Conservation (phyloP, 2,888 invertebrate genomes). For the Melinopterus prodromus region DNA sequence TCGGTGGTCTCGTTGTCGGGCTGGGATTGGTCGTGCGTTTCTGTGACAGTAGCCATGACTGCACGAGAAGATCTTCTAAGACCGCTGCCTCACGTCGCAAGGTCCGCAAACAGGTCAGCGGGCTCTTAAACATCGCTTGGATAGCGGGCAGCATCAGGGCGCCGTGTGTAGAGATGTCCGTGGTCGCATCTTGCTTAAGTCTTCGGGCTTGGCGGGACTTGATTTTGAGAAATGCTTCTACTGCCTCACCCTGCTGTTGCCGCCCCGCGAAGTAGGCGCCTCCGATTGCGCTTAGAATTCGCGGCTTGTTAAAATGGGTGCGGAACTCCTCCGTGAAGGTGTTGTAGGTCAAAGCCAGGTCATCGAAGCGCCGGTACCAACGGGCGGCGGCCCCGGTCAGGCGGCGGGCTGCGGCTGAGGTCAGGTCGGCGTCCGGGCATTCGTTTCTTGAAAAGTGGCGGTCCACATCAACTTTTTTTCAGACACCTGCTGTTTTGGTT, state of each 20-base stretch:
- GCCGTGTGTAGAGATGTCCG: not conserved
- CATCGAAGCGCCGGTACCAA: too few species aligned
- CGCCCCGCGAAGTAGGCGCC: too few species aligned
- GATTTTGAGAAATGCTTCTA: not conserved
- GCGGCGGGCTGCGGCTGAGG: too few species aligned
- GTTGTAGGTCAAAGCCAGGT: too few species aligned
- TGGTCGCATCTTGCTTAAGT: not conserved
- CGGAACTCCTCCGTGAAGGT: too few species aligned
- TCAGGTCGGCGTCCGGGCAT: too few species aligned
- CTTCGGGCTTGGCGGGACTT: not conserved
- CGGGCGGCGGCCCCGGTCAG: too few species aligned
- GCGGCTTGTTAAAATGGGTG: too few species aligned
- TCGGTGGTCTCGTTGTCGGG: not conserved
- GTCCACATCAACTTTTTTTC: slow-evolving; percentile 18
- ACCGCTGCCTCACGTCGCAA: not conserved
- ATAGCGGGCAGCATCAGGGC: not conserved
- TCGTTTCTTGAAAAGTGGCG: too few species aligned
- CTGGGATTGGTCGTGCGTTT: not conserved
- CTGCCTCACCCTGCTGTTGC: not conserved
- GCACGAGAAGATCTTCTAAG: not conserved
- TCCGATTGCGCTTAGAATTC: too few species aligned
- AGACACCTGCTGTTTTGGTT: not conserved
- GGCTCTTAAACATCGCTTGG: not conserved
- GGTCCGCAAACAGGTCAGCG: not conserved
- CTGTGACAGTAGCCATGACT: not conserved